Conservation (phyloP, 2,888 invertebrate species). For the Nymphalis urticae region DNA sequence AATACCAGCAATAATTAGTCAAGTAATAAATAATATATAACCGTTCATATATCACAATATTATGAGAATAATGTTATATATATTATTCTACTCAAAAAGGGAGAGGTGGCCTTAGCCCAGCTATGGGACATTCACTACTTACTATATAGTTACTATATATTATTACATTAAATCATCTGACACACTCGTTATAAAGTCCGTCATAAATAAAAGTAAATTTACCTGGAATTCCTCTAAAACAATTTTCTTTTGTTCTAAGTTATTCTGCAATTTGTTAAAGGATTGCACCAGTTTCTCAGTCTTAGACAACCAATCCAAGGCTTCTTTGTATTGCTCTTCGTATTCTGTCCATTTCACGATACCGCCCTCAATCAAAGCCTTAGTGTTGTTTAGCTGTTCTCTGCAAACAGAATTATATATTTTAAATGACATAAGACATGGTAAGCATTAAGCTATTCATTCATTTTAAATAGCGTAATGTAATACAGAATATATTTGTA, state of each 20-base stretch:
- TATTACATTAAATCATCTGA: too few species aligned
- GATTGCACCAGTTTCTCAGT: constrained; percentile 94
- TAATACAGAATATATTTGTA: constrained; percentile 42
- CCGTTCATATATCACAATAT: too few species aligned
- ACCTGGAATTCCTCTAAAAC: constrained; percentile 94
- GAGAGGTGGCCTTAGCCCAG: too few species aligned
- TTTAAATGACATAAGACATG: background rate
- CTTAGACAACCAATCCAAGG: constrained; percentile 93
- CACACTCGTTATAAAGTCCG: too few species aligned
- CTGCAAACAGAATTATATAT: constrained; percentile 56
- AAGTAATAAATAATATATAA: too few species aligned
- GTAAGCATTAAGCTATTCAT: background rate
- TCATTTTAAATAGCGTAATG: background rate
- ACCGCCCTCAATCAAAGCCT: constrained; percentile 90
- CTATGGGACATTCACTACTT: too few species aligned
- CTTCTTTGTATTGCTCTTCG: constrained; percentile 94
- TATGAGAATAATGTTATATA: too few species aligned
- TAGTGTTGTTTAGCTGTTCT: constrained; percentile 89
- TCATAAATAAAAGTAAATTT: constrained; percentile 24
- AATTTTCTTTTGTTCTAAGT: constrained; percentile 93
- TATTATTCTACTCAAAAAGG: too few species aligned
- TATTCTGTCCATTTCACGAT: constrained; percentile 97
- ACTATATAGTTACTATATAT: too few species aligned
- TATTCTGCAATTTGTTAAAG: constrained; percentile 94
- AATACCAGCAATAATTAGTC: too few species aligned